Evolutionary conservation across 2,888 invertebrate species (phyloP).

Genomic region (Diaphora mendica): DNA sequence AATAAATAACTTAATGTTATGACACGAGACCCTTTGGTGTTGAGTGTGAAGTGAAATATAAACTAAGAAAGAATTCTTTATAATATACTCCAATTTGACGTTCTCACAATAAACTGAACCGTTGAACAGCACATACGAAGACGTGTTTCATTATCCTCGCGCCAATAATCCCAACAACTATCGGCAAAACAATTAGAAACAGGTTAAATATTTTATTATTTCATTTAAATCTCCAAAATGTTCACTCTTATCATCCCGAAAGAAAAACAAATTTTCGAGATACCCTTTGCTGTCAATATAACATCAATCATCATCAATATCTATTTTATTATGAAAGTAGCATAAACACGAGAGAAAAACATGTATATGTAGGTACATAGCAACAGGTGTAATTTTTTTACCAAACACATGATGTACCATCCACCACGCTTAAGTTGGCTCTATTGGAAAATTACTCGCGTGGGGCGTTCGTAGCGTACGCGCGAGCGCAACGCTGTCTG

Average conservation of each 20-base stretch:
- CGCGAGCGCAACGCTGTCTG: constrained; percentile 44
- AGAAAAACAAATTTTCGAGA: neutral
- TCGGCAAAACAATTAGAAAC: too few relatives aligned
- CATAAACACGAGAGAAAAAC: neutral
- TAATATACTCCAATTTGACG: too few relatives aligned
- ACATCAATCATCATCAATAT: constrained; percentile 1
- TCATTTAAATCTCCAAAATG: neutral
- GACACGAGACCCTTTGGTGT: too few relatives aligned
- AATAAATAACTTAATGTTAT: too few relatives aligned
- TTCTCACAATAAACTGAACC: too few relatives aligned
- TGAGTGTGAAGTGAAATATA: too few relatives aligned
- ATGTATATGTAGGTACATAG: constrained; percentile 13
- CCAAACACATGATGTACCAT: constrained; percentile 38
- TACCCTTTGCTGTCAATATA: constrained; percentile 3
- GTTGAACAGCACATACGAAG: too few relatives aligned
- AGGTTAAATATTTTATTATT: too few relatives aligned
- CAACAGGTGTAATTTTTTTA: constrained; percentile 44
- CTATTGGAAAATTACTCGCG: constrained; percentile 63
- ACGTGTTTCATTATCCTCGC: too few relatives aligned
- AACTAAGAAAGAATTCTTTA: too few relatives aligned
- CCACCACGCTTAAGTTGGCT: constrained; percentile 35
- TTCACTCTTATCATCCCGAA: neutral
- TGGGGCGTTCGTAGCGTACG: constrained; percentile 36
- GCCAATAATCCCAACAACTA: too few relatives aligned
- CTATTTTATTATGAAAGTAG: neutral